Conservation (phyloP, 2,888 invertebrate species). For the Aspidiotus destructor region DNA sequence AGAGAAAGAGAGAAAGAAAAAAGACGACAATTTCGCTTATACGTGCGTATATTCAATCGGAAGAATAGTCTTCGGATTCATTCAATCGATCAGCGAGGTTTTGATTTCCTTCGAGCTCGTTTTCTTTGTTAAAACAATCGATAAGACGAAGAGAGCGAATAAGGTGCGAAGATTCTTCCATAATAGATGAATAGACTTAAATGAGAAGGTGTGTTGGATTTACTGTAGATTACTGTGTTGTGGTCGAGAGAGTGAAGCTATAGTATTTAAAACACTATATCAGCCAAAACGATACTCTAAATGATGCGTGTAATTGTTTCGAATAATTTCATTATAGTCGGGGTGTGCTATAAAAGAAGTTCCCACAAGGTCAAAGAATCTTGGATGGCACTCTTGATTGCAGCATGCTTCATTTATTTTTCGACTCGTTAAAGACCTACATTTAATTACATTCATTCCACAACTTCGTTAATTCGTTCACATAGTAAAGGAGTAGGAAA, state of each 20-base stretch:
- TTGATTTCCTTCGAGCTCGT: no score
- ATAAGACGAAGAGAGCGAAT: neutral
- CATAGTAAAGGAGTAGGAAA: conserved; percentile 1
- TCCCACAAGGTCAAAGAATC: conserved; percentile 15
- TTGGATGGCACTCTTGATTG: neutral
- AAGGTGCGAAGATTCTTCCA: no score
- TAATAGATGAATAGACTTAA: no score
- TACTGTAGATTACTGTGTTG: conserved; percentile 2
- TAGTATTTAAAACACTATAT: no score
- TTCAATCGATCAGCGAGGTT: no score
- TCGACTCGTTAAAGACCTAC: neutral
- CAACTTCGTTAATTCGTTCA: conserved; percentile 20
- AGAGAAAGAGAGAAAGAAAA: neutral
- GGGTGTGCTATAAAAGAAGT: neutral
- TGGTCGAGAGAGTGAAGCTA: neutral
- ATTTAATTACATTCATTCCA: neutral
- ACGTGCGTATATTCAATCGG: no score
- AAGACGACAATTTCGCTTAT: neutral
- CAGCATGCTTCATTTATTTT: conserved; percentile 1
- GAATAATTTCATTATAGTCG: conserved; percentile 8
- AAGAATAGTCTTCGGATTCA: no score
- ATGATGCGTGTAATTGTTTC: conserved; percentile 14
- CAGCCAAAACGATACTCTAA: neutral
- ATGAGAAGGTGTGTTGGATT: neutral
- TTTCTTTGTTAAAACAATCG: no score